phyloP scores from a whole-genome alignment of 2,113 vertebrate genomes.

The Sinocyclocheilus anshuiensis region DNA sequence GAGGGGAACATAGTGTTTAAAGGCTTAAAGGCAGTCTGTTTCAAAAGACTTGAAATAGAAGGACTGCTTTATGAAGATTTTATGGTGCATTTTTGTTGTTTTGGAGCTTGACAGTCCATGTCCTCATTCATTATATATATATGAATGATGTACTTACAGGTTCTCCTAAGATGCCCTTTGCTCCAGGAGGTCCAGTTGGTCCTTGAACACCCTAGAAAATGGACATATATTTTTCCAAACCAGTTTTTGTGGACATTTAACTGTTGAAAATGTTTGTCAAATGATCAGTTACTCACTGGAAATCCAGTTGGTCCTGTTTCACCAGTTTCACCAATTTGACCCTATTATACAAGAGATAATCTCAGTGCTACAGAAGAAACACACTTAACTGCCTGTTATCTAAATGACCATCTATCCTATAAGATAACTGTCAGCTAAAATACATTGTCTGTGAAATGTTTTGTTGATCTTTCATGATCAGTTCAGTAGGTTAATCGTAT shows the following conservation, averaged over 20 bases:
- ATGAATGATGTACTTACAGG: constrained; percentile 74
- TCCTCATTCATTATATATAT: not conserved
- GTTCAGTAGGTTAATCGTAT: too few species aligned
- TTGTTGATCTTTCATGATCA: too few species aligned
- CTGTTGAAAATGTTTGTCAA: too few species aligned
- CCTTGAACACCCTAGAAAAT: constrained; percentile 86
- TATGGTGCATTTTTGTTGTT: not conserved
- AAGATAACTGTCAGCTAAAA: too few species aligned
- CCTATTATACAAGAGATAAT: constrained; percentile 75
- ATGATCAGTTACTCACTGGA: constrained; percentile 77
- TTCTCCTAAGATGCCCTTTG: constrained; percentile 89
- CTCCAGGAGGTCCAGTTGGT: constrained; percentile 86
- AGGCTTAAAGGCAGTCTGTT: too few species aligned
- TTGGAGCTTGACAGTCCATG: not conserved
- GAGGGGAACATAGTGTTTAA: not conserved
- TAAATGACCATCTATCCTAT: too few species aligned
- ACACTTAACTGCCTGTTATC: too few species aligned
- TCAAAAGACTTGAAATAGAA: not conserved
- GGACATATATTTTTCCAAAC: constrained; percentile 3
- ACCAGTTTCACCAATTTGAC: constrained; percentile 85
- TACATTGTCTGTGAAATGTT: too few species aligned
- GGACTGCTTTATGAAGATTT: not conserved
- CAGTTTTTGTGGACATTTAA: not conserved
- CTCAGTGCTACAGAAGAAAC: not conserved
- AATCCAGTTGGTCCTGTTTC: constrained; percentile 83